Evolutionary conservation across 2,888 invertebrate species (phyloP), one percentile per base, ranked within the genome.

Genomic region (Dromius quadrimaculatus): DNA sequence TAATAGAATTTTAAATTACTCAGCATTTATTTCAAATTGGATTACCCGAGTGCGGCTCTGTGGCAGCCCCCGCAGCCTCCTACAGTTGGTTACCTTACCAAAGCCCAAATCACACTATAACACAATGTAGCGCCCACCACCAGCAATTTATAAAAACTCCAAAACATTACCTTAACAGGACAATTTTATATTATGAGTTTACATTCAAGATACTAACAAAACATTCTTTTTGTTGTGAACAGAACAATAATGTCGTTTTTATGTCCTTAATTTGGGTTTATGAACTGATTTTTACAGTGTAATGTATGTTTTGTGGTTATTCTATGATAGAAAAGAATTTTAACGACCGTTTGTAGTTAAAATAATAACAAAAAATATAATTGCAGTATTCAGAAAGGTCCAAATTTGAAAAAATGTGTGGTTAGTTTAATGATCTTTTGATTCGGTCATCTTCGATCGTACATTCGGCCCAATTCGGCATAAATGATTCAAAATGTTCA

Each of bases 131-230:
- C 50, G 19, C 50, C 50, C 50, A 32, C 50, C 28, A 6, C 28
- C 28, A 28, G 28, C 50, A 15, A 54, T 54, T 28, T 28, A 54
- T 54, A 54, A 54, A 54, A 54, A 54, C 50, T 54, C 19, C 50
- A 54, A 23, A 28, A 23, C 32, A 28, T 54, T 54, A 54, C 50
- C 50, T 11, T 50, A 47, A 28, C 50, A 28, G n/a, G 6, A 50
- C 50, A 54, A 54, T 54, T 54, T 54, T 54, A 28, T 54, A 28
- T 54, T 22, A n/a, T 13, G 6, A 9, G 4, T 28, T 54, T 54
- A 54, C 28, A 28, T 6, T 15, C 50, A 28, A 54, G 50, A 17
- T 22, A 47, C 22, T 22, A 23, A 15, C 2, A 11, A 11, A 13
- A 11, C 11, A 47, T 15, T 22, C 22, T 50, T 50, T 50, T 23